Evolutionary conservation across 1,140 invertebrate genomes (phyloP).

Genomic region (Carposina sasakii): DNA sequence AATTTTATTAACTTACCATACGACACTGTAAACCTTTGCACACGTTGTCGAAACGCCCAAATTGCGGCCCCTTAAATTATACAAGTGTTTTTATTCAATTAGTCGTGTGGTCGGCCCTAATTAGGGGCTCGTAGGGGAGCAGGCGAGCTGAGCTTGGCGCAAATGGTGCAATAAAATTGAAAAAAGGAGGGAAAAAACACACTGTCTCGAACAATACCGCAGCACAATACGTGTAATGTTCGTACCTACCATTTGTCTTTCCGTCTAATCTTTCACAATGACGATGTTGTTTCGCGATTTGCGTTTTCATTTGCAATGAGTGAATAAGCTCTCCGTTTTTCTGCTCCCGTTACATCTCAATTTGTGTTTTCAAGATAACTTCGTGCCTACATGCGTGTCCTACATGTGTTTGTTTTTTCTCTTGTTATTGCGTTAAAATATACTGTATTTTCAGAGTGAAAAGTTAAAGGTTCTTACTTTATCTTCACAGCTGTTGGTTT

Average conservation of each 20-base stretch:
- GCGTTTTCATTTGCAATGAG: constrained; percentile 37
- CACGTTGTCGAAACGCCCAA: too few species aligned
- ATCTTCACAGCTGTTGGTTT: not conserved
- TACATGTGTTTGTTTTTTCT: too few species aligned
- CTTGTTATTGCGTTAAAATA: too few species aligned
- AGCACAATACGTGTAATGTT: constrained; percentile 32
- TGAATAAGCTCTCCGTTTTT: constrained; percentile 17
- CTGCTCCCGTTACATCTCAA: not conserved
- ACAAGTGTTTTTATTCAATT: constrained; percentile 66
- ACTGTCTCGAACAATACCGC: constrained; percentile 40
- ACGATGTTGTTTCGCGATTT: constrained; percentile 49
- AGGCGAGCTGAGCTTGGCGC: constrained; percentile 33
- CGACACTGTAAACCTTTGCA: constrained; percentile 28
- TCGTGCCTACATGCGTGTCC: too few species aligned
- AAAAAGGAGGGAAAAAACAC: constrained; percentile 35
- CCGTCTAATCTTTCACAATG: constrained; percentile 53
- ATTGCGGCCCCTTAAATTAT: constrained; percentile 60
- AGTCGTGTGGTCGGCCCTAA: constrained; percentile 52
- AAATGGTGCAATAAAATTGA: constrained; percentile 48
- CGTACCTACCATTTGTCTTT: constrained; percentile 40
- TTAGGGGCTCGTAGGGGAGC: constrained; percentile 37
- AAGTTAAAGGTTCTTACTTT: not conserved
- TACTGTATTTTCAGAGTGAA: not conserved
- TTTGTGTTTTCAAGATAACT: not conserved
- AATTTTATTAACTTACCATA: too few species aligned